phyloP scores from a whole-genome alignment of 2,113 vertebrate genomes.

The Leiothrix lutea region DNA sequence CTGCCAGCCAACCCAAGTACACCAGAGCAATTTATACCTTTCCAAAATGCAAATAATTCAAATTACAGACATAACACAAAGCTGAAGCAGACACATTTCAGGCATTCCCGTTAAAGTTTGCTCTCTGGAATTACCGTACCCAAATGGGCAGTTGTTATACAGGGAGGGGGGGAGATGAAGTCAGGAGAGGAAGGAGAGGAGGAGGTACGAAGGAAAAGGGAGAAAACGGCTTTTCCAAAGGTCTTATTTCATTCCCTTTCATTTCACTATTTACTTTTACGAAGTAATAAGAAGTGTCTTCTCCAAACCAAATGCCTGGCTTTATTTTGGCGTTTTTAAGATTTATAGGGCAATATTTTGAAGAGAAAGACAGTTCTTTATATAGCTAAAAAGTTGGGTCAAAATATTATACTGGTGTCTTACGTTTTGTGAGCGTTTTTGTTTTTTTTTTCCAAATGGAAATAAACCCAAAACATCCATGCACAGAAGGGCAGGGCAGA shows the following conservation, averaged over 20 bases:
- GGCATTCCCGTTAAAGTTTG: conserved; percentile 73
- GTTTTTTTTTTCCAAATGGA: background rate
- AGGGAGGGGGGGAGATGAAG: background rate
- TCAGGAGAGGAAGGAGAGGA: conserved; percentile 26
- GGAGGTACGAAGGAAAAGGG: background rate
- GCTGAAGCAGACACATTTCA: conserved; percentile 74
- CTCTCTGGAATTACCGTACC: conserved; percentile 59
- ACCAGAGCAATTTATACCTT: conserved; percentile 75
- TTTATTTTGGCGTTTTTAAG: background rate
- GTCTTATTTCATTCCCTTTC: conserved; percentile 19
- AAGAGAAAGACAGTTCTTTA: background rate
- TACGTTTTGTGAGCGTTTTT: background rate
- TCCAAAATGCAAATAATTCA: conserved; percentile 77
- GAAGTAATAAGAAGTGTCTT: background rate
- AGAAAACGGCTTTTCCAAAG: conserved; percentile 45
- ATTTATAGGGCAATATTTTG: background rate
- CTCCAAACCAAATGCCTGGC: conserved; percentile 20
- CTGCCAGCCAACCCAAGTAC: conserved; percentile 53
- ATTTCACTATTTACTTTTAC: conserved; percentile 38
- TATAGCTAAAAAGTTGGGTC: background rate
- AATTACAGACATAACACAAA: conserved; percentile 75
- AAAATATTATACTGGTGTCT: background rate
- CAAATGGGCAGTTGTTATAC: conserved; percentile 50
- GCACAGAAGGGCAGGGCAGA: background rate
- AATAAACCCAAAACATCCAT: background rate